Evolutionary conservation across 1,140 invertebrate species (phyloP).

Genomic region (Grapholita molesta): DNA sequence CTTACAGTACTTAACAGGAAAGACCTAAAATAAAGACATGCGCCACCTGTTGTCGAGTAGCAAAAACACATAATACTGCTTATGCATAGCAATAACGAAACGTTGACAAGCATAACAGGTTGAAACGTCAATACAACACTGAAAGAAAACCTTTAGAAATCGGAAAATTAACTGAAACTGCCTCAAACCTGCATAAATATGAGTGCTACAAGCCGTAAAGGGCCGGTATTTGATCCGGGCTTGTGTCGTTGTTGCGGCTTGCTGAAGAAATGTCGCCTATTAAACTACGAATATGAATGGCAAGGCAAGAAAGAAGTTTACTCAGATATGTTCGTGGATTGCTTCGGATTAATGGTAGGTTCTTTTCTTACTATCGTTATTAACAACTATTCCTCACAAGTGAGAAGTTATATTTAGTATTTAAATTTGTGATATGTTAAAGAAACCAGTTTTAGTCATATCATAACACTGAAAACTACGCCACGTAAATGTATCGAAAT

Average conservation of each 20-base stretch:
- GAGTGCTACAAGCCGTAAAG: constrained; percentile 39
- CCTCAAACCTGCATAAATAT: constrained; percentile 23
- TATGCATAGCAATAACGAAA: not conserved
- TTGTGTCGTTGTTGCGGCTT: constrained; percentile 58
- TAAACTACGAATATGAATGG: constrained; percentile 62
- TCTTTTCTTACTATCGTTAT: not conserved
- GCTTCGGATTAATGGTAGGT: constrained; percentile 59
- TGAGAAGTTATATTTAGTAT: not conserved
- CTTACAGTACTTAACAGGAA: not conserved
- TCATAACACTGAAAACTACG: no score
- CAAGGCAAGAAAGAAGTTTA: constrained; percentile 59
- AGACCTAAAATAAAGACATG: no score
- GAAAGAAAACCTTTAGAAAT: not conserved
- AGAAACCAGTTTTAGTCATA: no score
- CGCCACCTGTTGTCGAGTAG: constrained; percentile 3
- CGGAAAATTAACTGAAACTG: not conserved
- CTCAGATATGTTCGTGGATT: constrained; percentile 62
- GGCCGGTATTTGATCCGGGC: constrained; percentile 54
- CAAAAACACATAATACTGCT: not conserved
- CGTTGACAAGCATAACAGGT: not conserved
- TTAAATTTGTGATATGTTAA: no score
- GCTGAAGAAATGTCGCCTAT: constrained; percentile 56
- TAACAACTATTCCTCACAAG: not conserved
- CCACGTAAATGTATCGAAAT: no score
- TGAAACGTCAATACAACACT: constrained; percentile 6